Conservation (phyloP, 2,888 invertebrate genomes). For the Oxystoma pomonae region DNA sequence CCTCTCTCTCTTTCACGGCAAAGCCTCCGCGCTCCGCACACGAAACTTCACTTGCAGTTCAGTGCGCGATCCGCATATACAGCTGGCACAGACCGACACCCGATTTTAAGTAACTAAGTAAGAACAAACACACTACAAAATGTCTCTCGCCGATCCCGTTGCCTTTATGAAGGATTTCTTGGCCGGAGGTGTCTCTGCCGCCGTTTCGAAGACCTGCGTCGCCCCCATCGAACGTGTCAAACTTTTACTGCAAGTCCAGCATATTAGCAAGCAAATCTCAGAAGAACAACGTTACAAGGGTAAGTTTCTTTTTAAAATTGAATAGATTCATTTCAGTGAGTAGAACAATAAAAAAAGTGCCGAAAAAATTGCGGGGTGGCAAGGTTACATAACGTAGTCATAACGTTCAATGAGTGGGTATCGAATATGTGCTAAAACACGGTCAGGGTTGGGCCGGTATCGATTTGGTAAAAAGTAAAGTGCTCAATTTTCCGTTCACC, state of each 20-base stretch:
- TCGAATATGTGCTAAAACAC: not conserved
- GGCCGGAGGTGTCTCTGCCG: slow-evolving; percentile 90
- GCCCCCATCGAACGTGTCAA: slow-evolving; percentile 96
- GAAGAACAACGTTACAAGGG: slow-evolving; percentile 88
- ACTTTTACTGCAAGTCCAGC: slow-evolving; percentile 89
- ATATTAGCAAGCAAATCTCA: slow-evolving; percentile 85
- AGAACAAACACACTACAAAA: slow-evolving; percentile 28
- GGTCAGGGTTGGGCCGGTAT: not conserved
- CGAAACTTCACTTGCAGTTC: slow-evolving; percentile 49
- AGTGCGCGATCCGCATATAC: slow-evolving; percentile 54
- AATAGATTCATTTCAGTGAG: too few species aligned
- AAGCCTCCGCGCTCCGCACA: not conserved
- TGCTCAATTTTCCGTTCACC: not conserved
- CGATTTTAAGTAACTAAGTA: slow-evolving; percentile 7
- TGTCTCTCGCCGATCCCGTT: slow-evolving; percentile 64
- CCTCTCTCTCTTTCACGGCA: slow-evolving; percentile 14
- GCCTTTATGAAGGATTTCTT: slow-evolving; percentile 86
- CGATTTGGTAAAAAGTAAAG: not conserved
- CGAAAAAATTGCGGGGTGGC: not conserved
- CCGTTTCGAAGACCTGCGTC: slow-evolving; percentile 89
- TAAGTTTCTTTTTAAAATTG: too few species aligned
- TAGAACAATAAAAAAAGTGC: too few species aligned
- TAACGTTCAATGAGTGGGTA: not conserved
- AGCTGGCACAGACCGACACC: slow-evolving; percentile 21
- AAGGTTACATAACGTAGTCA: not conserved